Evolutionary conservation across 2,797 vertebrate genomes (phyloP).

Genomic region (Aselliscus stoliczkanus): DNA sequence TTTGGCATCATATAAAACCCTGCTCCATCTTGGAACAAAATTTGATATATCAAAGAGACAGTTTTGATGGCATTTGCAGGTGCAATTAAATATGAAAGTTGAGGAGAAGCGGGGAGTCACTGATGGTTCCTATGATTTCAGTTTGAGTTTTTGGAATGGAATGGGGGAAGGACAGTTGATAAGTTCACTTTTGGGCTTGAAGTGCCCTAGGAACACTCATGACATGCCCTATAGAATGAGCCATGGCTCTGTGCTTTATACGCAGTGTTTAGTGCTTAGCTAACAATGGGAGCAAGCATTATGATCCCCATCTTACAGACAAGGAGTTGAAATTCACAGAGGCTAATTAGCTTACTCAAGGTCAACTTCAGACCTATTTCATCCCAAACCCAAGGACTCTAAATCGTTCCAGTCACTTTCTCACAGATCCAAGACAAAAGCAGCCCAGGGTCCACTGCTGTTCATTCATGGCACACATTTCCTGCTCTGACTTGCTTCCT

Average conservation of each 20-base stretch:
- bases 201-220: neutral
- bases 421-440: neutral
- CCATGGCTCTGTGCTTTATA: neutral
- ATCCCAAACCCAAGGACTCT: neutral
- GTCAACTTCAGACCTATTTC: neutral
- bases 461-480: neutral
- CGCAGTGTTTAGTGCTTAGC: neutral
- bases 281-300: neutral
- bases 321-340: neutral
- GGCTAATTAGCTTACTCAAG: neutral
- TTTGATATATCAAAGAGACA: neutral
- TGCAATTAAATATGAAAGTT: neutral
- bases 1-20: neutral
- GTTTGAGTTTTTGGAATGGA: neutral
- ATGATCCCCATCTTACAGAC: neutral
- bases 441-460: neutral
- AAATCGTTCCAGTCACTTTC: neutral
- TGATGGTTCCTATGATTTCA: neutral
- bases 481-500: neutral
- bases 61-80: neutral
- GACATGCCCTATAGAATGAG: neutral
- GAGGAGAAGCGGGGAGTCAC: neutral
- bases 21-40: neutral
- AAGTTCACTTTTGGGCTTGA: neutral
- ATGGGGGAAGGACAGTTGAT: neutral